Evolutionary conservation across 2,888 invertebrate species (phyloP).

Genomic region (Orthosia incerta): DNA sequence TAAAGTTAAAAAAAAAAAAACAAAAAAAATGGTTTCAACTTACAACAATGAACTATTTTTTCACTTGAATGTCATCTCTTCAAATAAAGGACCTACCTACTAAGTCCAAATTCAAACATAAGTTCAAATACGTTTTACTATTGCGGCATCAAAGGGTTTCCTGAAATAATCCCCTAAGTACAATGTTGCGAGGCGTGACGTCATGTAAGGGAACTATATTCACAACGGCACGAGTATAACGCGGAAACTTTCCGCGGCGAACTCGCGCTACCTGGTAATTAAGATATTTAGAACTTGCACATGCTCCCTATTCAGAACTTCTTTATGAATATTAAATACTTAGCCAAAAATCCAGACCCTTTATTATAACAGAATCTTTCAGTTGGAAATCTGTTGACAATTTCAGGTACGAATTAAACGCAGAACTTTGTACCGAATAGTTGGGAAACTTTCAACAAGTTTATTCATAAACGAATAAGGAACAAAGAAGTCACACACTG

Average conservation of each 20-base stretch:
- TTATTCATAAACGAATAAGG: conserved; percentile 24
- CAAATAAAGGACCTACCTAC: not conserved
- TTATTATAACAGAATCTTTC: conserved; percentile 27
- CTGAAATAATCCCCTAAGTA: conserved; percentile 28
- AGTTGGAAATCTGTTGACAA: conserved; percentile 26
- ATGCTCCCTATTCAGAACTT: conserved; percentile 62
- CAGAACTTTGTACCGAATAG: conserved; percentile 17
- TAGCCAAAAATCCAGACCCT: conserved; percentile 41
- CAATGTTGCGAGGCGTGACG: conserved; percentile 45
- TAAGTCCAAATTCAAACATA: not conserved
- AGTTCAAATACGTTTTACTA: conserved; percentile 15
- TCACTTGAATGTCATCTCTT: not conserved
- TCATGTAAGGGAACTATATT: conserved; percentile 60
- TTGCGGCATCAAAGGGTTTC: conserved; percentile 22
- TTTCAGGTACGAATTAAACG: conserved; percentile 6
- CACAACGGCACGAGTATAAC: conserved; percentile 55
- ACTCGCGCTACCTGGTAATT: conserved; percentile 67
- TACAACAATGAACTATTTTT: not conserved
- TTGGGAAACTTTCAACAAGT: conserved; percentile 10
- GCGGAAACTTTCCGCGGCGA: conserved; percentile 56
- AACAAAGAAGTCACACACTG: conserved; percentile 22
- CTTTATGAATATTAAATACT: conserved; percentile 65
- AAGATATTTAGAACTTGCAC: conserved; percentile 71
- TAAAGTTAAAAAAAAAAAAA: not conserved
- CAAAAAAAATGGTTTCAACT: not conserved